A percentile compares a stretch with the other conserved stretches of the same genome.
phyloP scores from a whole-genome alignment of 2,888 invertebrate species.

The Parnassius smintheus region DNA sequence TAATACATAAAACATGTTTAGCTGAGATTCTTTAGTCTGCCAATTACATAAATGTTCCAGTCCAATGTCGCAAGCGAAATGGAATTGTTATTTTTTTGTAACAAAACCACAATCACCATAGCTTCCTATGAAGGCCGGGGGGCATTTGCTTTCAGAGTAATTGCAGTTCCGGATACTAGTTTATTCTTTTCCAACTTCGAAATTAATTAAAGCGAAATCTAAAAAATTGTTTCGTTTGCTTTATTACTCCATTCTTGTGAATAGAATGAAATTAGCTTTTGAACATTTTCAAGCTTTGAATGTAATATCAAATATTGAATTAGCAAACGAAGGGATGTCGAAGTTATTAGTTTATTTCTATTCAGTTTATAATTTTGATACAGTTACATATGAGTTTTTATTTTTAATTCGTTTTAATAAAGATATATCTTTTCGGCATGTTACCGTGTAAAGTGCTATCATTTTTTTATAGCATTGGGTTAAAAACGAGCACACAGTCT shows the following conservation, averaged over 20 bases:
- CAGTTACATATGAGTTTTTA: too few species aligned
- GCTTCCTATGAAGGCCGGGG: conserved; percentile 8
- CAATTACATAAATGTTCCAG: conserved; percentile 16
- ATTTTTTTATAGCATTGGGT: too few species aligned
- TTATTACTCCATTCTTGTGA: conserved; percentile 11
- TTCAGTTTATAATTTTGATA: too few species aligned
- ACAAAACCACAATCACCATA: conserved; percentile 15
- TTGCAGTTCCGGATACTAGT: conserved; percentile 15
- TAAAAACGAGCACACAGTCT: too few species aligned
- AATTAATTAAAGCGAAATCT: conserved; percentile 19
- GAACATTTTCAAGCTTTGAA: conserved; percentile 1
- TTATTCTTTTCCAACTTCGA: conserved; percentile 16
- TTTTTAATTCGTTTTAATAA: too few species aligned
- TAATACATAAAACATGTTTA: too few species aligned
- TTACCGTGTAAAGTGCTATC: too few species aligned
- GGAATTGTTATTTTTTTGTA: conserved; percentile 11
- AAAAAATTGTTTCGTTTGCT: conserved; percentile 13
- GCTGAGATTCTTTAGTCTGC: neutral
- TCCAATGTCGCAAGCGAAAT: conserved; percentile 19
- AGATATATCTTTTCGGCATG: too few species aligned
- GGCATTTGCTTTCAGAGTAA: conserved; percentile 18
- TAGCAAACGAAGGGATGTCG: too few species aligned
- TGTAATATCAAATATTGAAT: too few species aligned
- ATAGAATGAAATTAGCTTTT: conserved; percentile 18
- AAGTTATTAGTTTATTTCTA: too few species aligned